Conservation (phyloP, 2,113 vertebrate species). For the Pipra filicauda region DNA sequence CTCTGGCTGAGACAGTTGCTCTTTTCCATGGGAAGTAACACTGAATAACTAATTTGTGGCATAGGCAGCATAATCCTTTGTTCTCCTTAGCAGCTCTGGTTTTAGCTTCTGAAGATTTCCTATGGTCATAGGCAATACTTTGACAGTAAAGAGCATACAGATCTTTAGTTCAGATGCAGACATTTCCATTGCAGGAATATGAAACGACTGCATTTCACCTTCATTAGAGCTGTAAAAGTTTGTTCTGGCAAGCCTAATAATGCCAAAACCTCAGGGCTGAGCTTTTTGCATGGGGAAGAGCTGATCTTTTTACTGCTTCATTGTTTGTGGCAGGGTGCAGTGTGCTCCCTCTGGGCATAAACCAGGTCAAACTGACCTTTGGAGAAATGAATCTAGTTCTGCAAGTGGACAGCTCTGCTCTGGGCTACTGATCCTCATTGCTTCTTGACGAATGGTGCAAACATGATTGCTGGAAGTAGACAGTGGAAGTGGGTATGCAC, state of each 20-base stretch:
- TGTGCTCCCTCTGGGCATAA: background rate
- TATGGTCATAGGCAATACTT: rapidly evolving
- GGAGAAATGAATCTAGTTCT: background rate
- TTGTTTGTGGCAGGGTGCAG: background rate
- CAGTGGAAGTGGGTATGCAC: background rate
- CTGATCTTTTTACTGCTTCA: background rate
- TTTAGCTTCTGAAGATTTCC: background rate
- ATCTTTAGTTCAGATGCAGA: background rate
- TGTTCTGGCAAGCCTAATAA: background rate
- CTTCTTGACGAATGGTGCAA: background rate
- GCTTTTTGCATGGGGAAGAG: background rate
- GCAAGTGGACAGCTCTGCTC: background rate
- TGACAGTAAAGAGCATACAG: background rate
- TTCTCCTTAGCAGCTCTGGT: background rate
- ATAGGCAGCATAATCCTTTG: background rate
- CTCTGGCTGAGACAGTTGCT: background rate
- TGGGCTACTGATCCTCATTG: background rate
- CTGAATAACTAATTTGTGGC: background rate
- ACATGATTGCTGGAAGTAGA: background rate
- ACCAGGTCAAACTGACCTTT: background rate
- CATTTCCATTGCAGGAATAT: background rate
- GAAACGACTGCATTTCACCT: background rate
- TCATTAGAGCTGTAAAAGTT: background rate
- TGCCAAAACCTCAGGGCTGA: background rate
- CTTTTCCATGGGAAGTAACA: background rate